A percentile compares a stretch with the other conserved stretches of the same genome.
phyloP scores from a whole-genome alignment of 2,888 invertebrate species.

The Clivina fossor region DNA sequence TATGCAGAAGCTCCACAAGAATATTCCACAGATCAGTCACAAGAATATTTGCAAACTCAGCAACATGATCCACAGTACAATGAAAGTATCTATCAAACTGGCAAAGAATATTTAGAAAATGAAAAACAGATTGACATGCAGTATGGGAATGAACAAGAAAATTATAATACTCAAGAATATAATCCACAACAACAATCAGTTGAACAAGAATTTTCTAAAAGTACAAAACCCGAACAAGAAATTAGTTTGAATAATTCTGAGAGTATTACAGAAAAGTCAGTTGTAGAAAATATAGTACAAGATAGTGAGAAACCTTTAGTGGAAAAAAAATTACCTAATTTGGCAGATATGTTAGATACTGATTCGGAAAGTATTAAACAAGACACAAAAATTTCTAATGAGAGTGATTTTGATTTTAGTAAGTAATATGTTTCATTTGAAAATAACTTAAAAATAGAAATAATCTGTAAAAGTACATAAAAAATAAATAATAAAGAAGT shows the following conservation, averaged over 20 bases:
- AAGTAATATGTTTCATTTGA: constrained; percentile 40
- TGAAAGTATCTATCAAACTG: constrained; percentile 9
- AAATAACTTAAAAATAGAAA: no score
- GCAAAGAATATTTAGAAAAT: constrained; percentile 21
- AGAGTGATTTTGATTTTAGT: constrained; percentile 53
- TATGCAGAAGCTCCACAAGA: background rate
- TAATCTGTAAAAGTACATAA: no score
- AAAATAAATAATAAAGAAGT: no score
- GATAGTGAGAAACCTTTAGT: constrained; percentile 22
- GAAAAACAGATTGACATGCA: constrained; percentile 26
- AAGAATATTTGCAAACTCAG: background rate
- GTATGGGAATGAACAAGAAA: constrained; percentile 11
- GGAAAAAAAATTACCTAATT: constrained; percentile 40
- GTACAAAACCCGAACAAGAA: background rate
- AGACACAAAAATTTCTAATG: constrained; percentile 49
- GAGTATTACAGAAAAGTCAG: constrained; percentile 16
- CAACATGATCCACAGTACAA: constrained; percentile 8
- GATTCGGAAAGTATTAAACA: constrained; percentile 49
- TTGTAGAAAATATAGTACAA: constrained; percentile 1
- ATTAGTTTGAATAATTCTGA: constrained; percentile 6
- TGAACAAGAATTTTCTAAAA: background rate
- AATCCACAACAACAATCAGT: background rate
- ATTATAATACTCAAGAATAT: background rate
- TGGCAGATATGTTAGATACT: constrained; percentile 51
- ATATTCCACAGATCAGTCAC: background rate